Evolutionary conservation across 2,888 invertebrate genomes (phyloP).

Genomic region (Hipparchia semele): DNA sequence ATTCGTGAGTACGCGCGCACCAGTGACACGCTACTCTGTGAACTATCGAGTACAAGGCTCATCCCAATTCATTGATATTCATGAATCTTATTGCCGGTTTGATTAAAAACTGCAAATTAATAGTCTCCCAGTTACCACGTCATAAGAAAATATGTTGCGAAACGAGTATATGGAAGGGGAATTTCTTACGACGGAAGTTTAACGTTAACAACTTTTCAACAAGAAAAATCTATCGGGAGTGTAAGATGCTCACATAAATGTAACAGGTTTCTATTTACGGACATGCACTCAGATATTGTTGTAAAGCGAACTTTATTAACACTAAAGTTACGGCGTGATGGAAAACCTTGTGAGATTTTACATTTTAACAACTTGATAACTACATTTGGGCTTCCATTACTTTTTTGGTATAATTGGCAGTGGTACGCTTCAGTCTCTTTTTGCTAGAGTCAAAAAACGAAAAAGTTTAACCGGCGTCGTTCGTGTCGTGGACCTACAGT

Average conservation of each 20-base stretch:
- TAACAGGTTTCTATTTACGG: constrained; percentile 27
- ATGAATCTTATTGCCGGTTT: constrained; percentile 36
- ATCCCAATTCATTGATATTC: constrained; percentile 62
- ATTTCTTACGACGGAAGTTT: constrained; percentile 24
- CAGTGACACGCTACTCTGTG: constrained; percentile 70
- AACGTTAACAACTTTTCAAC: constrained; percentile 26
- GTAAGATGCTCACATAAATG: constrained; percentile 13
- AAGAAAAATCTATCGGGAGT: constrained; percentile 27
- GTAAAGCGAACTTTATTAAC: background rate
- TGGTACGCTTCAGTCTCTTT: constrained; percentile 7
- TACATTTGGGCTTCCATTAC: background rate
- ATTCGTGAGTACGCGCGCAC: constrained; percentile 71
- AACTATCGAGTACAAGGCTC: constrained; percentile 73
- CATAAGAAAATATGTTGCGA: constrained; percentile 40
- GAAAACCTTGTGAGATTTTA: background rate
- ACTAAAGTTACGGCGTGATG: background rate
- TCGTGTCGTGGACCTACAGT: constrained; percentile 32
- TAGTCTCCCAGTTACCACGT: constrained; percentile 23
- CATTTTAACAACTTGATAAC: background rate
- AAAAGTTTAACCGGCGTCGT: constrained; percentile 16
- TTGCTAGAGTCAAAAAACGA: constrained; percentile 15
- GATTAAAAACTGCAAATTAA: constrained; percentile 12
- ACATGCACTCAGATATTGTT: constrained; percentile 1
- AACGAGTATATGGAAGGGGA: constrained; percentile 5
- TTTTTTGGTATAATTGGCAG: constrained; percentile 8